Conservation (phyloP, 1,140 invertebrate species). For the Drosophila malerkotliana region DNA sequence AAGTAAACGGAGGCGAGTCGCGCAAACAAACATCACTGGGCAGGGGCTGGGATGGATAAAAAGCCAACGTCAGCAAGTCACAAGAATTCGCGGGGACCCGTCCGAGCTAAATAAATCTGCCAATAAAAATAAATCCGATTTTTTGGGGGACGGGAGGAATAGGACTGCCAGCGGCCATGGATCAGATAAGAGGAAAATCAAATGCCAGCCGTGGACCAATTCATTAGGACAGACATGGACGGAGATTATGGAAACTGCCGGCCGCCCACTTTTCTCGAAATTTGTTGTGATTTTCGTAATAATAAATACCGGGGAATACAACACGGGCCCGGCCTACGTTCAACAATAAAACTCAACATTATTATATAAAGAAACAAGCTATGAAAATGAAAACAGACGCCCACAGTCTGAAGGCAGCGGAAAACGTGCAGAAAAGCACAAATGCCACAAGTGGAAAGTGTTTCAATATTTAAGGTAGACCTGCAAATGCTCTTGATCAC, state of each 20-base stretch:
- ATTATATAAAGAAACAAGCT: slow-evolving; percentile 53
- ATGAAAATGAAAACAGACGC: slow-evolving; percentile 53
- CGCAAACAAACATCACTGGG: slow-evolving; percentile 28
- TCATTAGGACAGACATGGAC: slow-evolving; percentile 48
- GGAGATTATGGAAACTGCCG: slow-evolving; percentile 49
- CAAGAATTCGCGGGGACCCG: slow-evolving; percentile 28
- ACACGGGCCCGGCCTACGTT: slow-evolving; percentile 34
- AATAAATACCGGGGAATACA: slow-evolving; percentile 50
- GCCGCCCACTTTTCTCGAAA: slow-evolving; percentile 42
- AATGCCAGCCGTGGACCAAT: slow-evolving; percentile 39
- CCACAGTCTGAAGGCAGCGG: slow-evolving; percentile 32
- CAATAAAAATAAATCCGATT: slow-evolving; percentile 53
- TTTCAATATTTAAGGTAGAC: slow-evolving; percentile 5
- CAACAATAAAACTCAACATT: slow-evolving; percentile 49
- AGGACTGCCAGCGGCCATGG: slow-evolving; percentile 1
- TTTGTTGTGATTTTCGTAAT: slow-evolving; percentile 25
- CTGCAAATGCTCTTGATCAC: neutral
- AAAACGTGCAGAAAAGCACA: slow-evolving; percentile 49
- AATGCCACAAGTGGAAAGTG: slow-evolving; percentile 20
- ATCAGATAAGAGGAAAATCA: slow-evolving; percentile 45
- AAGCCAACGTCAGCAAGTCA: slow-evolving; percentile 56
- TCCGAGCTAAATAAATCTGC: slow-evolving; percentile 40
- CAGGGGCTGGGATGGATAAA: slow-evolving; percentile 32
- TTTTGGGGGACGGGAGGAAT: neutral
- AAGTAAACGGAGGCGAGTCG: slow-evolving; percentile 28